Evolutionary conservation across 2,888 invertebrate genomes (phyloP), one percentile per base, ranked within the genome.

Genomic region (Volucella bombylans): DNA sequence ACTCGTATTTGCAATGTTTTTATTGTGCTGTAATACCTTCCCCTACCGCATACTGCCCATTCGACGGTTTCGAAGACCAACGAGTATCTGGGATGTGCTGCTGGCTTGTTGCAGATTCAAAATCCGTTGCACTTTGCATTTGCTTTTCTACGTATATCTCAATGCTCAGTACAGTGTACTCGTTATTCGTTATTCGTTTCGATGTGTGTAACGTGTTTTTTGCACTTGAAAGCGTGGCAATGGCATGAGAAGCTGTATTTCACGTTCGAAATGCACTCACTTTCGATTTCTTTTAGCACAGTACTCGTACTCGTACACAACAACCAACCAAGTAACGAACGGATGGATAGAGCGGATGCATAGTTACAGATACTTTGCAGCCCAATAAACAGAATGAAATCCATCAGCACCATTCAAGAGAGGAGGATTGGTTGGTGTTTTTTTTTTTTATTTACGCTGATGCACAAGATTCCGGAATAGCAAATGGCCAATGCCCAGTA

Each of bases 81-180:
- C 6, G 31, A 31, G 31, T 31, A 31, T 31, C 31, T 23, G 49
- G 54, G 47, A 80, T 55, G 39, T 41, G 18, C 3, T 23, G 18
- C 18, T 41, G 55, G 10, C 50, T 65, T 23, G 61, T 18, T 57
- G 57, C 52, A 69, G 62, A 83, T 80, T 73, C 74, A 79, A 72
- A 81, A 85, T 85, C 77, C 85, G 72, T 85, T 85, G 85, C 80
- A 81, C 85, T 85, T 83, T 83, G 74, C 81, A 85, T 80, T 50
- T 50, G 49, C 8, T 55, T 38, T 18, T 55, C 8, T 45, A 31
- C 31, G 31, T 4, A 31, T 31, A 31, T 31, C 52, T 61, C 39
- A 18, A 38, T 8, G 49, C 39, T 31, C 18, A 10, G 69, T 41
- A 18, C 10, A 2, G 47, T 54, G 65, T 71, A 47, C 15, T 54